Conservation (phyloP, 2,888 invertebrate genomes). For the Lasioglossum malachurum region DNA sequence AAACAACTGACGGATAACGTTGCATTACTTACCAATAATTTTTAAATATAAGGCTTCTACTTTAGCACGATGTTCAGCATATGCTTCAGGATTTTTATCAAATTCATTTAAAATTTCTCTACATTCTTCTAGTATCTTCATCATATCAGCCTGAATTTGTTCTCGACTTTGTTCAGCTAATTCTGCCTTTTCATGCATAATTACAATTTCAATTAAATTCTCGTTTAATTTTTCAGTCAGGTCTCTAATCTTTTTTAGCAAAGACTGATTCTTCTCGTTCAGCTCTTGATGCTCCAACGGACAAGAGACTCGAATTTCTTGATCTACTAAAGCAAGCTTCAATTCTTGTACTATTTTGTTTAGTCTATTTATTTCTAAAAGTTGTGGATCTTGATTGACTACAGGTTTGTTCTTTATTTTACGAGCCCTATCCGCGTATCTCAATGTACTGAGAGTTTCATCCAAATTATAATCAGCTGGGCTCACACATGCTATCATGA, state of each 20-base stretch:
- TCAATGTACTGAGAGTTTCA: conserved; percentile 94
- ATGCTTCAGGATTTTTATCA: conserved; percentile 84
- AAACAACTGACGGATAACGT: neutral
- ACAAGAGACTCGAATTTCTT: conserved; percentile 80
- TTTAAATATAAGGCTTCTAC: conserved; percentile 73
- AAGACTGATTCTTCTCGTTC: conserved; percentile 86
- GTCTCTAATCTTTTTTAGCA: conserved; percentile 88
- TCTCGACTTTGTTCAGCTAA: conserved; percentile 90
- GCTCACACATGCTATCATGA: conserved; percentile 98
- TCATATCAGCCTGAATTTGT: conserved; percentile 87
- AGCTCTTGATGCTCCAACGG: conserved; percentile 86
- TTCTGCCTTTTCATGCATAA: conserved; percentile 89
- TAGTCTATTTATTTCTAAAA: conserved; percentile 91
- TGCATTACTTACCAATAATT: conserved; percentile 69
- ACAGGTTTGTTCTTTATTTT: conserved; percentile 96
- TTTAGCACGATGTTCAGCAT: conserved; percentile 73
- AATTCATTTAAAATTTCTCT: conserved; percentile 87
- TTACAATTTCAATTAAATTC: conserved; percentile 89
- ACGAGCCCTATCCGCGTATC: conserved; percentile 95
- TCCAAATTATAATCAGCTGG: conserved; percentile 95
- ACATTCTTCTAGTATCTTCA: conserved; percentile 87
- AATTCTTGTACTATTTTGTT: conserved; percentile 91
- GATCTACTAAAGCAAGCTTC: conserved; percentile 88
- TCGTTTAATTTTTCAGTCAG: conserved; percentile 89
- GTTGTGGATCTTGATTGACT: conserved; percentile 93